phyloP scores from a whole-genome alignment of 2,113 vertebrate genomes.

The Raja brachyura region DNA sequence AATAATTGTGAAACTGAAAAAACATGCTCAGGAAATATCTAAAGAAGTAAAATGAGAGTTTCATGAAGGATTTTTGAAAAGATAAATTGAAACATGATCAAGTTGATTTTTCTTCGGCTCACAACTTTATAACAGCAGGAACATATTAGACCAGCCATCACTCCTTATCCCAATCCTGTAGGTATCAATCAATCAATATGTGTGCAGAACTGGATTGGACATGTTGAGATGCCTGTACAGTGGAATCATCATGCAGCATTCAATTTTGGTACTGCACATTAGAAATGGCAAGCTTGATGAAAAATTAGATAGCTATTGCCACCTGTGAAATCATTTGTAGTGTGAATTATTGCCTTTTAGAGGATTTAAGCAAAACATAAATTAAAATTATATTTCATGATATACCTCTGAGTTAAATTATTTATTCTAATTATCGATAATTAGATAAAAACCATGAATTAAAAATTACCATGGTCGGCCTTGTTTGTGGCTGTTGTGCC shows the following conservation, averaged over 20 bases:
- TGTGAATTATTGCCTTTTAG: background rate
- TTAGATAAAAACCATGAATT: background rate
- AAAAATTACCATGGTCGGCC: constrained; percentile 42
- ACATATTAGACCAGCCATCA: background rate
- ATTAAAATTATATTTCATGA: background rate
- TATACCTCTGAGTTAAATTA: constrained; percentile 64
- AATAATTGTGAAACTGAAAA: background rate
- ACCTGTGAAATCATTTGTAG: background rate
- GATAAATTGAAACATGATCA: background rate
- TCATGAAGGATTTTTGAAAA: background rate
- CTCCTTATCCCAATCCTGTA: background rate
- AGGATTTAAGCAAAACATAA: background rate
- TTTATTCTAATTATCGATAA: constrained; percentile 35
- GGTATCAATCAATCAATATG: background rate
- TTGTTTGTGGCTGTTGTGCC: constrained; percentile 48
- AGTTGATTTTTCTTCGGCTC: no score
- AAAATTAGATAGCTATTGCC: background rate
- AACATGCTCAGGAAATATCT: background rate
- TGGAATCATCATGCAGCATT: background rate
- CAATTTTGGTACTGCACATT: background rate
- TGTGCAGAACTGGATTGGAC: background rate
- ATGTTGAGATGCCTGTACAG: background rate
- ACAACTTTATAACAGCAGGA: no score
- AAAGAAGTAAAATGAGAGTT: background rate
- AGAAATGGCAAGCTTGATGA: background rate